Evolutionary conservation across 35 echinoderm and acorn worm genomes (phyloP), one percentile per base, ranked within the genome.

Genomic region (Ptychodera flava): DNA sequence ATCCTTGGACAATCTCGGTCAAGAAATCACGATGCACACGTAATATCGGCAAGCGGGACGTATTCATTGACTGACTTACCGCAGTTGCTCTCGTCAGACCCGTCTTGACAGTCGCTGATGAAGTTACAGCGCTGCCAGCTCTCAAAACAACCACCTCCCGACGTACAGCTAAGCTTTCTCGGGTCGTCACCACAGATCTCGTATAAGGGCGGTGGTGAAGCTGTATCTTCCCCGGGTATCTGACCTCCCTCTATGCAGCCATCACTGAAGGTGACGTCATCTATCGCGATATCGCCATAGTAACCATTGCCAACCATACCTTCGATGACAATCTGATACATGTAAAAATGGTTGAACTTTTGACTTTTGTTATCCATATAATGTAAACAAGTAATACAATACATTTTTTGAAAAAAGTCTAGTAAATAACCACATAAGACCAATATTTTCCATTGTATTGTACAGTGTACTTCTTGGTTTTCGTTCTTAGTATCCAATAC

Each of bases 81-180:
- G 76, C 92, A 93, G 0, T 87, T 30, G 12, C 28, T 83, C 36
- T 93, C 92, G 35, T 93, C 92, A 0, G 92, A 82, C 1, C 88
- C 85, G 28, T 93, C 92, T 76, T 27, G n/a, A 76, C 92, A 93
- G 36, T 93, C 92, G 15, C 90, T 86, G 22, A 90, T 87, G 76
- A 93, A 93, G 38, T 93, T 88, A 90, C 92, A 93, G 22, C 37
- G 29, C 31, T n/a, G 82, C 34, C 33, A 83, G 12, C 33, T 1
- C 37, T 83, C 33, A 32, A 83, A 89, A 31, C 88, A 64, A 64
- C 22, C 45, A 64, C 22, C 45, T 64, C 45, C 45, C 6, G 45
- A 64, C 22, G 45, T 22, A 64, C 45, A 64, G 6, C 22, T 6
- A 64, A 12, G 22, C 22, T 64, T 6, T 64, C 6, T 6, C 45